These are phyloP conservation scores for Bradypus variegatus DNA, from an alignment of 2,797 vertebrate genomes.

Conservation along the genomic window DNA sequence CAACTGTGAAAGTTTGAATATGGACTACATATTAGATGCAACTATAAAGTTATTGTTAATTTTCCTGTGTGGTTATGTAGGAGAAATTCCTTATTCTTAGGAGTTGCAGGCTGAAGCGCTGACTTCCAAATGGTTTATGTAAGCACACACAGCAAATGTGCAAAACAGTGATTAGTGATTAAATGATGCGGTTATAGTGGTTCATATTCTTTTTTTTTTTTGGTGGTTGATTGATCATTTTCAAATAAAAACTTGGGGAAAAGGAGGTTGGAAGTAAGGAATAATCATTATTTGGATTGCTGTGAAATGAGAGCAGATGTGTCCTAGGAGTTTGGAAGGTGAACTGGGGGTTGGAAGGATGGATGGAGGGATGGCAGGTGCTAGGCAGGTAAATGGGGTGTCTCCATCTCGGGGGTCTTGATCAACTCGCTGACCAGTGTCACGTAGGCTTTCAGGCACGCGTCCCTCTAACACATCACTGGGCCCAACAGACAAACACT, in stretches of 20 bases:
- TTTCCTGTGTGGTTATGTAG: background rate
- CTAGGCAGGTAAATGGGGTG: background rate
- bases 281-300: background rate
- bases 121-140: background rate
- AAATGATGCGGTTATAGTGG: background rate
- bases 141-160: background rate
- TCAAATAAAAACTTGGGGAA: background rate
- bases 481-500: background rate
- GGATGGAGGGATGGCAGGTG: background rate
- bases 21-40: background rate
- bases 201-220: background rate
- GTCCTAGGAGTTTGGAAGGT: background rate
- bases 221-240: background rate
- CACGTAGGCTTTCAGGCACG: no score
- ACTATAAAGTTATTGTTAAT: background rate
- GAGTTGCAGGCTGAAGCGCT: background rate
- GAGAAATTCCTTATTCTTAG: background rate
- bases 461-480: background rate
- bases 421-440: background rate
- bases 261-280: background rate
- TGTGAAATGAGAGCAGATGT: background rate
- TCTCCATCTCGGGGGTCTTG: background rate
- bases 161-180: background rate
- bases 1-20: background rate
- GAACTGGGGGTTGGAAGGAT: background rate